Percentiles rank a stretch among this genome's conserved stretches.
phyloP scores from a whole-genome alignment of 2,888 invertebrate genomes.

The Pseudolycoriella hygida region DNA sequence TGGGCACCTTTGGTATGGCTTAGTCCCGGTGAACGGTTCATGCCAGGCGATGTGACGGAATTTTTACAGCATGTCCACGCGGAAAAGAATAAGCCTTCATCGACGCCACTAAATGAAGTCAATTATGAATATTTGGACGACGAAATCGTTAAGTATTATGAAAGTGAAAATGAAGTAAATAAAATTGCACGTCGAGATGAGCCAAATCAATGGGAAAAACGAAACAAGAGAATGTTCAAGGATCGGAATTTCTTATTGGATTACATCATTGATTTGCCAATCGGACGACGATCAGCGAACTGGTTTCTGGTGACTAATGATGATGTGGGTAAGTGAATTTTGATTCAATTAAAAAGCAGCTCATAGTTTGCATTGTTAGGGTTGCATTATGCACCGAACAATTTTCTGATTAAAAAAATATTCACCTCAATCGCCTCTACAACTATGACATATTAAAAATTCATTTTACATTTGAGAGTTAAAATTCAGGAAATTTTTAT shows the following conservation, averaged over 20 bases:
- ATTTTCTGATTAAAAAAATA: no score
- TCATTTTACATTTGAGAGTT: no score
- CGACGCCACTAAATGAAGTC: background rate
- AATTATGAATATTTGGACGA: constrained; percentile 2
- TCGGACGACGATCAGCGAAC: constrained; percentile 23
- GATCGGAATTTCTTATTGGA: constrained; percentile 7
- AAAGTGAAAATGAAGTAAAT: constrained; percentile 3
- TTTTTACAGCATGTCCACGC: constrained; percentile 38
- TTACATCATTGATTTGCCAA: constrained; percentile 13
- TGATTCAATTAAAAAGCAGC: no score
- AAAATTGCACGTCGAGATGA: background rate
- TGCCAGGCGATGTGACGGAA: constrained; percentile 41
- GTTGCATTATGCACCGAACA: no score
- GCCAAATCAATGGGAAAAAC: constrained; percentile 3
- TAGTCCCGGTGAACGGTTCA: constrained; percentile 42
- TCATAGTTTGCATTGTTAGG: no score
- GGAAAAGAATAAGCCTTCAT: constrained; percentile 14
- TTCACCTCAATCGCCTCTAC: no score
- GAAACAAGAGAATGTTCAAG: constrained; percentile 5
- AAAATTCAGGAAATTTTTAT: no score
- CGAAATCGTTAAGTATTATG: constrained; percentile 4
- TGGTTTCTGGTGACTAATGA: constrained; percentile 33
- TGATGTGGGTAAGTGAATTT: constrained; percentile 28
- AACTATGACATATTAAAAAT: no score
- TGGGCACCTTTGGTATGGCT: constrained; percentile 52